Percentiles rank a stretch among this genome's conserved stretches.
Evolutionary conservation across 2,797 vertebrate species (phyloP).

Genomic region (Halcyon badia): DNA sequence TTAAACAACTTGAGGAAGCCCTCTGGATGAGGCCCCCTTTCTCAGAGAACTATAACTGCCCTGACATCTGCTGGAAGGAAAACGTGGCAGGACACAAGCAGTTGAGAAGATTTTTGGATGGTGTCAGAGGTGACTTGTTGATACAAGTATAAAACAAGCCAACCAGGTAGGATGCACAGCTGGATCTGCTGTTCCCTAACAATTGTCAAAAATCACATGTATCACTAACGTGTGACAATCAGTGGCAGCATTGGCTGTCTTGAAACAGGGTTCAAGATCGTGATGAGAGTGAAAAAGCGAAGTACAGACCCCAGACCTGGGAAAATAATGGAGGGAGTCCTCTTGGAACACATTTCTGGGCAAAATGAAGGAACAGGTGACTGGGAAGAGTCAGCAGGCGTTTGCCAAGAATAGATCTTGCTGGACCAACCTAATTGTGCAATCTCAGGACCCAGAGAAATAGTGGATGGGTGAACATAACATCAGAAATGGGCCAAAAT

Average conservation of each 20-base stretch:
- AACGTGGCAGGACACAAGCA: neutral
- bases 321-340: neutral
- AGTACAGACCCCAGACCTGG: accelerated
- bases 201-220: too few species aligned
- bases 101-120: neutral
- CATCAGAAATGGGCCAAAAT: neutral
- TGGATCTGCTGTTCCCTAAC: neutral
- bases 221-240: neutral
- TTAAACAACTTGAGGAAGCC: neutral
- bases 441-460: neutral
- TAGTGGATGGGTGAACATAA: neutral
- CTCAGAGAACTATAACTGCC: neutral
- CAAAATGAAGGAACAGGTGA: neutral
- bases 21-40: neutral
- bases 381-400: neutral
- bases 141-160: neutral
- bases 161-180: neutral
- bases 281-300: neutral
- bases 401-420: neutral
- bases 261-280: neutral
- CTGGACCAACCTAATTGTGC: neutral
- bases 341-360: neutral
- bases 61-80: neutral
- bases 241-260: neutral
- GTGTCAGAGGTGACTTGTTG: neutral